phyloP scores from a whole-genome alignment of 2,113 vertebrate species.

The Mobula hypostoma region DNA sequence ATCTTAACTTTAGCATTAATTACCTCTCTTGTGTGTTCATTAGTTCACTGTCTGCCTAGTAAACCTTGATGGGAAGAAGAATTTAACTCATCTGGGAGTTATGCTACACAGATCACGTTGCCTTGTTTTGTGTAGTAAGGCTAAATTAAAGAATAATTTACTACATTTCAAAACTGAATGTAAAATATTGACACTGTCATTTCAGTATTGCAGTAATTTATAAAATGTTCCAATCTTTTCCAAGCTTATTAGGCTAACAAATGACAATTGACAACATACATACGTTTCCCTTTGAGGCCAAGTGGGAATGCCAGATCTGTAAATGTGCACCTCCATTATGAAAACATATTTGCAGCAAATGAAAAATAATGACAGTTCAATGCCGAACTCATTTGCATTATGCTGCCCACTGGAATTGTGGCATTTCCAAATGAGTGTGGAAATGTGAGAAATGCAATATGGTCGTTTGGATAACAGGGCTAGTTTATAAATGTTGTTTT shows the following conservation, averaged over 20 bases:
- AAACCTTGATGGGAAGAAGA: background rate
- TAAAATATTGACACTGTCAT: background rate
- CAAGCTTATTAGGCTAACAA: background rate
- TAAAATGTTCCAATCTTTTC: background rate
- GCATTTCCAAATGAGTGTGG: background rate
- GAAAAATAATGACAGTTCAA: background rate
- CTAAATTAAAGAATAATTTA: background rate
- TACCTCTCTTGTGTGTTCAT: conserved; percentile 34
- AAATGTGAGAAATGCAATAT: background rate
- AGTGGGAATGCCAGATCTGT: background rate
- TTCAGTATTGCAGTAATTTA: background rate
- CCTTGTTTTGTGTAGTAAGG: background rate
- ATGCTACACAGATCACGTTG: background rate
- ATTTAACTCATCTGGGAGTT: conserved; percentile 23
- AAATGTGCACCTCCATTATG: background rate
- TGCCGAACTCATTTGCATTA: conserved; percentile 7
- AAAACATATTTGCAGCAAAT: background rate
- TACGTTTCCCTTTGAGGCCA: background rate
- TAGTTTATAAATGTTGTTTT: conserved; percentile 17
- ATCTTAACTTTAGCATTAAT: conserved; percentile 34
- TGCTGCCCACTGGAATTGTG: background rate
- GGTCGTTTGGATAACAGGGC: background rate
- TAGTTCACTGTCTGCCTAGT: conserved; percentile 11
- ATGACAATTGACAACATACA: background rate
- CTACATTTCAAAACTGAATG: background rate